These are phyloP conservation scores for Oophaga pumilio DNA, from an alignment of 2,113 vertebrate genomes.

Conservation along the genomic window DNA sequence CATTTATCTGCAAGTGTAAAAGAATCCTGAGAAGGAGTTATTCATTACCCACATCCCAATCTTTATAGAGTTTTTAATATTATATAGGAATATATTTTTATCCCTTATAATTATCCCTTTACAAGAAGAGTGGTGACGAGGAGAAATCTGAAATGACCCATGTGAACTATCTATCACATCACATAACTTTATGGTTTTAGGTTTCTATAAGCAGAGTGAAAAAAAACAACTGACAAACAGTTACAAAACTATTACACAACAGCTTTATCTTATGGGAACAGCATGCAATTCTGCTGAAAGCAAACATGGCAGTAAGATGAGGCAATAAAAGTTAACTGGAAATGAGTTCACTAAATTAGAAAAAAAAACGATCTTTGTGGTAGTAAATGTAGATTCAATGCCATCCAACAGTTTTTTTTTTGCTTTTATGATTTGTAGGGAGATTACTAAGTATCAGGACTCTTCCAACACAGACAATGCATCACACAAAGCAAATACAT, in stretches of 20 bases:
- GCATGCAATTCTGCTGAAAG: slow-evolving; percentile 65
- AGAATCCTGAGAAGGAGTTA: background rate
- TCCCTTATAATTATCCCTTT: background rate
- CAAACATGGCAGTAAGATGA: slow-evolving; percentile 63
- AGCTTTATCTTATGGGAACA: slow-evolving; percentile 68
- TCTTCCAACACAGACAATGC: background rate
- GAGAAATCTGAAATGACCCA: background rate
- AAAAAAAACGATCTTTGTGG: background rate
- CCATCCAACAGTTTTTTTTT: background rate
- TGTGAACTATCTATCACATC: background rate
- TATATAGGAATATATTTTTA: too few relatives aligned
- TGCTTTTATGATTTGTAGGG: background rate
- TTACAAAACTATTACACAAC: slow-evolving; percentile 67
- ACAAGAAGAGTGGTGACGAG: background rate
- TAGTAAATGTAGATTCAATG: background rate
- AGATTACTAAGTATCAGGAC: background rate
- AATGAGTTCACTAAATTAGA: slow-evolving; percentile 45
- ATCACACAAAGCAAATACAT: background rate
- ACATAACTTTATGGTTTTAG: slow-evolving; percentile 39
- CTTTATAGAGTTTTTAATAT: too few relatives aligned
- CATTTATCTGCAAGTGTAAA: too few relatives aligned
- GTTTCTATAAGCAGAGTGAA: slow-evolving; percentile 39
- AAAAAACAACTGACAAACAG: slow-evolving; percentile 57
- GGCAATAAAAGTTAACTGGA: slow-evolving; percentile 61
- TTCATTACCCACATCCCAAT: background rate